phyloP scores from a whole-genome alignment of 1,140 invertebrate species.

The Rhopalosiphum padi region DNA sequence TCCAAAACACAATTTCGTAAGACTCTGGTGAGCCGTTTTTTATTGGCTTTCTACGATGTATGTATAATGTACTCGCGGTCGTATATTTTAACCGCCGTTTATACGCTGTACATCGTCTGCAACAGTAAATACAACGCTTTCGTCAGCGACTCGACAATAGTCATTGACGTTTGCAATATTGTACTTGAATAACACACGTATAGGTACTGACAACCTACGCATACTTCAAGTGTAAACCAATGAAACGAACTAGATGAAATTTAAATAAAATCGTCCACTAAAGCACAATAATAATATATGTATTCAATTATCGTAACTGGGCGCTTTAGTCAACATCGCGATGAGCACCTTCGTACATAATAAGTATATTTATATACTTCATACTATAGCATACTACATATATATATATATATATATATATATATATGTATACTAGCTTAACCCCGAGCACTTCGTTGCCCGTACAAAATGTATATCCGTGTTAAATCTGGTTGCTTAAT shows the following conservation, averaged over 20 bases:
- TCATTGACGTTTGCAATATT: neutral
- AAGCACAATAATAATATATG: no score
- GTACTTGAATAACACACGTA: neutral
- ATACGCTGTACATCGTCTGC: neutral
- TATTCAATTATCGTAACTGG: no score
- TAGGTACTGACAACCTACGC: no score
- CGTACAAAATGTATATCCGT: no score
- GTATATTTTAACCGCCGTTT: neutral
- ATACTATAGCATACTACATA: no score
- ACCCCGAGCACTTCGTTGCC: no score
- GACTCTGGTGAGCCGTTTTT: neutral
- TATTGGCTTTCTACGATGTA: neutral
- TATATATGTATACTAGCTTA: no score
- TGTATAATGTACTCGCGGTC: neutral
- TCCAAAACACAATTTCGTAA: neutral
- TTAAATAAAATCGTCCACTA: neutral
- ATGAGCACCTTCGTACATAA: no score
- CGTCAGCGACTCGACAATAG: neutral
- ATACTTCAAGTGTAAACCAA: neutral
- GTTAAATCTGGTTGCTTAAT: no score
- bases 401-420: no score
- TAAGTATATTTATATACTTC: no score
- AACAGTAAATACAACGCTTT: neutral
- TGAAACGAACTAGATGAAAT: neutral
- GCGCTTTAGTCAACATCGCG: no score